A percentile compares a stretch with the other conserved stretches of the same genome.
phyloP scores from a whole-genome alignment of 1,140 invertebrate species.

The Papilio aristodemus region DNA sequence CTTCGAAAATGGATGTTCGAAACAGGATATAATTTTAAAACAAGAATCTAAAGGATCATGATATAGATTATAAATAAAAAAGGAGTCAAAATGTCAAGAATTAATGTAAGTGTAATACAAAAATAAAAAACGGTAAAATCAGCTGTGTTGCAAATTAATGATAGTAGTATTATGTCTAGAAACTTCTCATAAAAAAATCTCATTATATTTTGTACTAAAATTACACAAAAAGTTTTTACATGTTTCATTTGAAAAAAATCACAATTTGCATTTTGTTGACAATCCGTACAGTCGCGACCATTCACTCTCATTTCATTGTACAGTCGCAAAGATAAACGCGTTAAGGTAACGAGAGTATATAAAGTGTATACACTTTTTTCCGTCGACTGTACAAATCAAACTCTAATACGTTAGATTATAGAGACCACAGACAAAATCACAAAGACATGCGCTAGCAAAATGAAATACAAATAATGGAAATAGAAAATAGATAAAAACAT shows the following conservation, averaged over 20 bases:
- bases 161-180: neutral
- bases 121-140: neutral
- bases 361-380: too few relatives aligned
- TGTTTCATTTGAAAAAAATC: neutral
- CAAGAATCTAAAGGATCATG: too few relatives aligned
- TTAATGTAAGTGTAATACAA: too few relatives aligned
- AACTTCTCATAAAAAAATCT: neutral
- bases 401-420: neutral
- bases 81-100: too few relatives aligned
- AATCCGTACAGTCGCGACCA: too few relatives aligned
- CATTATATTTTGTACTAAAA: slow-evolving; percentile 13
- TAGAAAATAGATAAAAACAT: neutral
- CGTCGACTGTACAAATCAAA: neutral
- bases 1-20: too few relatives aligned
- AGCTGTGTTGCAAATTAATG: neutral
- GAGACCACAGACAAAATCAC: slow-evolving; percentile 6
- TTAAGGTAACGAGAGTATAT: neutral
- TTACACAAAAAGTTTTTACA: neutral
- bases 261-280: too few relatives aligned
- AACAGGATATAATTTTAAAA: too few relatives aligned
- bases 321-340: neutral
- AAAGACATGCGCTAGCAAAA: neutral
- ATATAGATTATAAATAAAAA: too few relatives aligned
- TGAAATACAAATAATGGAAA: neutral
- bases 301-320: neutral